A percentile compares a stretch with the other conserved stretches of the same genome.
Evolutionary conservation across 2,113 vertebrate species (phyloP).

Genomic region (Silurus meridionalis): DNA sequence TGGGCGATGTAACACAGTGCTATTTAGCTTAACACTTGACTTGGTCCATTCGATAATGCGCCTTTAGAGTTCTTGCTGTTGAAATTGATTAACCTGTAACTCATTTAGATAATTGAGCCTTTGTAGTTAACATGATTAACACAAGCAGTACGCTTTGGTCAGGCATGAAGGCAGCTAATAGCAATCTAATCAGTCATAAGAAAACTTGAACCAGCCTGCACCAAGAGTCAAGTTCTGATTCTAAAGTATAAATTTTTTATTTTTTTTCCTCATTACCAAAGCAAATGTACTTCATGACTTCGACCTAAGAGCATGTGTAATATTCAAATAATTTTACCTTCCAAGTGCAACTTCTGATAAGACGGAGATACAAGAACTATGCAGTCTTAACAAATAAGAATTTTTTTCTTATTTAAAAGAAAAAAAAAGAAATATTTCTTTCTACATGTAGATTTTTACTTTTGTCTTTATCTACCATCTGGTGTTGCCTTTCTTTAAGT

Average conservation of each 20-base stretch:
- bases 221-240: neutral
- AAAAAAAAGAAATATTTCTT: neutral
- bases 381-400: neutral
- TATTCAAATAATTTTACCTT: slow-evolving; percentile 29
- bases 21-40: neutral
- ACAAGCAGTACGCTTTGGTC: slow-evolving; percentile 8
- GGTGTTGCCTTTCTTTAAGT: neutral
- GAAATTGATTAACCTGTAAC: slow-evolving; percentile 64
- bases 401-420: neutral
- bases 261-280: neutral
- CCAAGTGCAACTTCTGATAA: slow-evolving; percentile 21
- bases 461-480: slow-evolving; percentile 6
- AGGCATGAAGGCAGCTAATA: slow-evolving; percentile 13
- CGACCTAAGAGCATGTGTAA: slow-evolving; percentile 18
- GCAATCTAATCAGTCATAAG: slow-evolving; percentile 6
- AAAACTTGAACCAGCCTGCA: neutral
- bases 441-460: neutral
- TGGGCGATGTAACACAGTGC: neutral
- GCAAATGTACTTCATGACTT: neutral
- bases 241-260: neutral
- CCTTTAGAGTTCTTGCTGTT: slow-evolving; percentile 39
- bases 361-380: neutral
- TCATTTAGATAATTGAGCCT: slow-evolving; percentile 58
- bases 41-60: slow-evolving; percentile 39
- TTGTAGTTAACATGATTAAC: slow-evolving; percentile 65